Percentiles rank a stretch among this genome's conserved stretches.
These are phyloP conservation scores for Drosophila kikkawai DNA, from an alignment of 1,140 invertebrate genomes.

Conservation along the genomic window DNA sequence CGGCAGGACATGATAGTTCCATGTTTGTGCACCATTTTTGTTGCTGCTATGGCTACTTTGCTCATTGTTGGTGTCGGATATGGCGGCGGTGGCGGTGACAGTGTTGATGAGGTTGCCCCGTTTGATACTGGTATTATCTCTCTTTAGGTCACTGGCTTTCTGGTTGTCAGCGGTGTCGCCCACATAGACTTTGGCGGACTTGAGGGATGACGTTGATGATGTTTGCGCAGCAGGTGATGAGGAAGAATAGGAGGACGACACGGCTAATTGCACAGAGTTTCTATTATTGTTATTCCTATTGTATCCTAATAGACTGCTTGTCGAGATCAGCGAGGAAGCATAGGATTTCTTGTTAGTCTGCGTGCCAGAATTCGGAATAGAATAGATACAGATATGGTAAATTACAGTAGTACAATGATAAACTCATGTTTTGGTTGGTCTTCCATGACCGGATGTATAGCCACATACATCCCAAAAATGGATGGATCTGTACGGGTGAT, in stretches of 20 bases:
- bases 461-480: constrained; percentile 12
- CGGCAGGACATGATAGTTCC: constrained; percentile 93
- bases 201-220: constrained; percentile 71
- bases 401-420: constrained; percentile 52
- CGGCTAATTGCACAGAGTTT: constrained; percentile 78
- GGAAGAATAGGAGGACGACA: constrained; percentile 58
- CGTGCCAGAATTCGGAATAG: constrained; percentile 65
- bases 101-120: constrained; percentile 69
- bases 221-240: constrained; percentile 67
- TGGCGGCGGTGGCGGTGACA: constrained; percentile 69
- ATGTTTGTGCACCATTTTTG: constrained; percentile 87
- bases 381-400: constrained; percentile 60
- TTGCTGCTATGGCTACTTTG: constrained; percentile 61
- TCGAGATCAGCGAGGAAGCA: constrained; percentile 84
- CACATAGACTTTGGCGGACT: constrained; percentile 76
- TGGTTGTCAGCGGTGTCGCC: constrained; percentile 74
- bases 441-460: constrained; percentile 2
- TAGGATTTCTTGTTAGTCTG: constrained; percentile 85
- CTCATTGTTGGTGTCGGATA: constrained; percentile 67
- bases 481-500: constrained; percentile 1
- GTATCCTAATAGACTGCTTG: constrained; percentile 84
- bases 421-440: constrained; percentile 15
- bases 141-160: constrained; percentile 36
- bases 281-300: constrained; percentile 76
- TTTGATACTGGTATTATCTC: constrained; percentile 47